Conservation (phyloP, 53 echinoderm and acorn worm genomes). For the Glandiceps talaboti region DNA sequence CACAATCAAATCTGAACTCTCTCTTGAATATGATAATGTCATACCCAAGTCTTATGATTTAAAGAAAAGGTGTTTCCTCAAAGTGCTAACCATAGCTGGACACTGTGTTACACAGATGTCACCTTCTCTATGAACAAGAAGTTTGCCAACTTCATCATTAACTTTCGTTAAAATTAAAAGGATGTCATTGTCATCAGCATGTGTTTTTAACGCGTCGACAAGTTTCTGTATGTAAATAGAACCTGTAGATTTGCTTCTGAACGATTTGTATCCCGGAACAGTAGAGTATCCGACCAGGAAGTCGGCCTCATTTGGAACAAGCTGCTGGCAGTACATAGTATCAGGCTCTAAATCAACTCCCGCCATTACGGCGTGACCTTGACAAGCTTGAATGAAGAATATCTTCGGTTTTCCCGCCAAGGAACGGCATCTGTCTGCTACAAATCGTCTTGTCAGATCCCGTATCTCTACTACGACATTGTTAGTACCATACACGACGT, state of each 20-base stretch:
- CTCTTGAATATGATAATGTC: no score
- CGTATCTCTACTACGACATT: slow-evolving; percentile 53
- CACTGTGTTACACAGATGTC: background rate
- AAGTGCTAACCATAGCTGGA: background rate
- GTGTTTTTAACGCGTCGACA: slow-evolving; percentile 58
- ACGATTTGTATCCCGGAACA: slow-evolving; percentile 38
- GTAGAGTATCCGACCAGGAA: slow-evolving; percentile 68
- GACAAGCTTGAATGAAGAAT: slow-evolving; percentile 45
- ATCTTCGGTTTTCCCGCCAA: slow-evolving; percentile 78
- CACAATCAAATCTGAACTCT: no score
- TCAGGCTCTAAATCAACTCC: background rate
- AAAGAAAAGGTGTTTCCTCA: background rate
- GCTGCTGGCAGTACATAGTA: background rate
- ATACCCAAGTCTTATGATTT: background rate
- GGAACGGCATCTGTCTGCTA: slow-evolving; percentile 55
- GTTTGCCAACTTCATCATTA: slow-evolving; percentile 47
- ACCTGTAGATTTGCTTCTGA: slow-evolving; percentile 29
- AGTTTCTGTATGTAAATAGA: slow-evolving; percentile 54
- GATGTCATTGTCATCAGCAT: slow-evolving; percentile 61
- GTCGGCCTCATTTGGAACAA: slow-evolving; percentile 71
- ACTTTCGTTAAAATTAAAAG: slow-evolving; percentile 59
- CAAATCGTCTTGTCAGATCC: slow-evolving; percentile 74
- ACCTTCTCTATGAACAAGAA: slow-evolving; percentile 17
- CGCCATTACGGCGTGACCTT: background rate
- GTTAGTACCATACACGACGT: slow-evolving; percentile 44